Conservation (phyloP, 2,113 vertebrate genomes). For the Myiopsitta monachus region DNA sequence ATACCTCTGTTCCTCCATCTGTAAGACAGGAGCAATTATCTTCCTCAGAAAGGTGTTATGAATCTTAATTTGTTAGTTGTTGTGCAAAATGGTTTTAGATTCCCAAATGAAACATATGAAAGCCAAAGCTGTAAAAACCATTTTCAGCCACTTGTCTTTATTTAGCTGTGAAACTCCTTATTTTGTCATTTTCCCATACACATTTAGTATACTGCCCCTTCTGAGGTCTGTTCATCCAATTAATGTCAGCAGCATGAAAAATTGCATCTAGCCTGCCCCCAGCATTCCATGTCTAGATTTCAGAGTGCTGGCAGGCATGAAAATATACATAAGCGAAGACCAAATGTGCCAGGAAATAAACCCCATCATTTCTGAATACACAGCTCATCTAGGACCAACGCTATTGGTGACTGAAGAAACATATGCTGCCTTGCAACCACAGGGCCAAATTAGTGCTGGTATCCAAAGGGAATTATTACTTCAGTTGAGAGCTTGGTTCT, state of each 20-base stretch:
- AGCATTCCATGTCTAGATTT: not conserved
- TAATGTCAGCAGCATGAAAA: slow-evolving; percentile 39
- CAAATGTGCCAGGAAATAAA: not conserved
- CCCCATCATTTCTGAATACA: not conserved
- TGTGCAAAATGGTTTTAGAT: slow-evolving; percentile 11
- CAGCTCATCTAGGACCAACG: not conserved
- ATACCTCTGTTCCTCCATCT: slow-evolving; percentile 37
- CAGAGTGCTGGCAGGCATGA: not conserved
- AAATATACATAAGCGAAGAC: not conserved
- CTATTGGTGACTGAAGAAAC: not conserved
- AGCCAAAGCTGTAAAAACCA: slow-evolving; percentile 18
- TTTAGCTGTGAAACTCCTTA: slow-evolving; percentile 32
- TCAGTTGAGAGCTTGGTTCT: not conserved
- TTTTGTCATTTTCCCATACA: slow-evolving; percentile 37
- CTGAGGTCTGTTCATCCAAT: slow-evolving; percentile 42
- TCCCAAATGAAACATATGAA: slow-evolving; percentile 22
- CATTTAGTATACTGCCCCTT: slow-evolving; percentile 8
- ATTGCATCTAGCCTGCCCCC: not conserved
- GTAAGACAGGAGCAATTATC: slow-evolving; percentile 28
- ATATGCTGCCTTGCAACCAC: not conserved
- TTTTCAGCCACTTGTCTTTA: slow-evolving; percentile 33
- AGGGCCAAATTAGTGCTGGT: not conserved
- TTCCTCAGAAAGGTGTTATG: slow-evolving; percentile 6
- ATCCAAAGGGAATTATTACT: not conserved
- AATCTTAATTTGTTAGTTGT: slow-evolving; percentile 37